Base-by-base conservation (phyloP, 2,797 vertebrate genomes). In the Onychomys leucogaster region DNA sequence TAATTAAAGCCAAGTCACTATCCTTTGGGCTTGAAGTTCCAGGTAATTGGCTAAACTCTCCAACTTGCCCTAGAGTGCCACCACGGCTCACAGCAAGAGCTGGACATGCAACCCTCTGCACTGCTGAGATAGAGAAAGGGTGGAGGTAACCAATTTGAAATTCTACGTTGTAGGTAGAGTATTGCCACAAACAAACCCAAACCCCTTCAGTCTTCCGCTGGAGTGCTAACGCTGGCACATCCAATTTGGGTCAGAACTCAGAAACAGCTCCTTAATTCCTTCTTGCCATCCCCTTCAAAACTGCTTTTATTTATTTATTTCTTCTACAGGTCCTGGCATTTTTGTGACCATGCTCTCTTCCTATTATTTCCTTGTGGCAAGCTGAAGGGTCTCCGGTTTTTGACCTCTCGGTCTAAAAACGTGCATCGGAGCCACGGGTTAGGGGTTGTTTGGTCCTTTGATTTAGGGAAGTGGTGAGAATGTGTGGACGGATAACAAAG, bases 391-490 rank as follows among this genome's bases (percentile, higher is more conserved):
- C 76, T 94, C 80, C 86, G 61, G 81, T 7, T 91, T 95, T 80
- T 97, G 92, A 96, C 86, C 94, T 97, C 97, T 88, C 87, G 61
- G 80, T 96, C 93, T 80, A 76, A 96, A 97, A 97, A 90, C 95
- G 96, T 65, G 71, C 80, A 69, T 91, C 14, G 23, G 61, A 95
- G 81, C 61, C 75, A 61, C n/a, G 52, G 32, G 92, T 94, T 52
- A 91, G 89, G 75, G 71, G 55, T 21, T 87, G 16, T 85, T 91
- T 91, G 11, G 0, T 57, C 10, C 88, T 97, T 96, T 95, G 89
- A 96, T 97, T 98, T 97, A 96, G 95, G 95, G 96, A 98, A 98
- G 97, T 94, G 77, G 95, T 80, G 85, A 90, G 92, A 97, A 95
- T 92, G 92, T 96, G 94, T 94, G 90, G 94, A 97, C 63, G 11